Conservation (phyloP, 2,113 vertebrate species). For the Epinephelus lanceolatus region DNA sequence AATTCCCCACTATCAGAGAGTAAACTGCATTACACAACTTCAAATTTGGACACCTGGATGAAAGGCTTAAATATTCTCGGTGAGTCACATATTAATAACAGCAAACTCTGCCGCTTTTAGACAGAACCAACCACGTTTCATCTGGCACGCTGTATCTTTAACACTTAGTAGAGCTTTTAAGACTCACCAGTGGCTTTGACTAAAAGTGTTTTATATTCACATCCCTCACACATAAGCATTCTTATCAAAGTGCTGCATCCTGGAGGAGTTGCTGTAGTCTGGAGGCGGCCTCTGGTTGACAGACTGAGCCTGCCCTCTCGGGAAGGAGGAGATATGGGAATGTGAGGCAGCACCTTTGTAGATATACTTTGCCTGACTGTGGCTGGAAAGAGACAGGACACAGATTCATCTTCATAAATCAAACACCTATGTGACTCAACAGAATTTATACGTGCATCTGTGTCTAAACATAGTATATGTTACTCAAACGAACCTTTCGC, state of each 20-base stretch:
- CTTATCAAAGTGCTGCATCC: conserved; percentile 84
- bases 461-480: not conserved
- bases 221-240: conserved; percentile 83
- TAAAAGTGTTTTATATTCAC: conserved; percentile 47
- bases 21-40: conserved; percentile 43
- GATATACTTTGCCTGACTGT: conserved; percentile 75
- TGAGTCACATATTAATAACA: conserved; percentile 21
- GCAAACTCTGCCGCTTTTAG: conserved; percentile 9
- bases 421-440: not conserved
- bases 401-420: conserved; percentile 12
- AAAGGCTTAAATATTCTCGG: conserved; percentile 11
- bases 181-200: not conserved
- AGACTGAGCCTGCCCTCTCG: conserved; percentile 82
- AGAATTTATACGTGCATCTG: not conserved
- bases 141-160: not conserved
- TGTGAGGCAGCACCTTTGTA: conserved; percentile 87
- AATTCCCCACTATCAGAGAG: conserved; percentile 1
- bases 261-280: conserved; percentile 77
- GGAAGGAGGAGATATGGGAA: conserved; percentile 86
- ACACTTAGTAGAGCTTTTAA: conserved; percentile 3
- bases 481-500: conserved; percentile 71
- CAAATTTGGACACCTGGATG: not conserved
- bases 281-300: conserved; percentile 74
- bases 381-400: conserved; percentile 53
- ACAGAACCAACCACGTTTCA: conserved; percentile 14